Percentiles rank a stretch among this genome's conserved stretches.
These are phyloP conservation scores for Chascanopsetta lugubris DNA, from an alignment of 2,113 vertebrate species.

Conservation along the genomic window DNA sequence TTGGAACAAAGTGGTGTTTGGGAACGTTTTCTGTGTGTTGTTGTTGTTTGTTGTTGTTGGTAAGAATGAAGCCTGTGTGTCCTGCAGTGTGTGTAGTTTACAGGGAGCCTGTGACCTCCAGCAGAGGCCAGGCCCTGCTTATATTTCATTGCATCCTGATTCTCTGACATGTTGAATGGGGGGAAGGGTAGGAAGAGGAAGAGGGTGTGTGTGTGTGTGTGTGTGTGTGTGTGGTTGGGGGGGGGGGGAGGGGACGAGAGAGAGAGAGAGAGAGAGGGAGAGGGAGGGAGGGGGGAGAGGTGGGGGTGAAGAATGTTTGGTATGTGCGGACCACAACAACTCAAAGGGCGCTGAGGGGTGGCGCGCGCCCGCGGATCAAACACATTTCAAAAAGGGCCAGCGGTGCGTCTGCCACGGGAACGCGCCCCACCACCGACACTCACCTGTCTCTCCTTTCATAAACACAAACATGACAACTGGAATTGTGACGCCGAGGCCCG, in stretches of 20 bases:
- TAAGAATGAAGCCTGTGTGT: constrained; percentile 4
- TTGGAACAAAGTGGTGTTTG: not conserved
- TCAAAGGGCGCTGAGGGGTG: constrained; percentile 45
- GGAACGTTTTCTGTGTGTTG: not conserved
- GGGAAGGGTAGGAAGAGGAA: constrained; percentile 79
- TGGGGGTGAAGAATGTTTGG: constrained; percentile 84
- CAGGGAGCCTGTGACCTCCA: constrained; percentile 64
- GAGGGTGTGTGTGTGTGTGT: constrained; percentile 65
- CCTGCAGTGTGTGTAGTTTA: constrained; percentile 25
- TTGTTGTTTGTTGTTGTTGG: not conserved
- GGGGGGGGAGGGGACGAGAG: constrained; percentile 59
- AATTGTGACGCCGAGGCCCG: too few relatives aligned
- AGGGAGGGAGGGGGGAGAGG: constrained; percentile 73
- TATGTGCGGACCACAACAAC: constrained; percentile 78
- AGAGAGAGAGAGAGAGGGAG: constrained; percentile 61
- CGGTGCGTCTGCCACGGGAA: too few relatives aligned
- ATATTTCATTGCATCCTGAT: constrained; percentile 77
- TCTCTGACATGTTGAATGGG: constrained; percentile 74
- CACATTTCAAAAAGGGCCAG: too few relatives aligned
- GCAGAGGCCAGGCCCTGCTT: constrained; percentile 60
- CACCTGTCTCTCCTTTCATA: too few relatives aligned
- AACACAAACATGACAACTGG: too few relatives aligned
- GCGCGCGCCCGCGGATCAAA: constrained; percentile 3
- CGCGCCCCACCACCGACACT: too few relatives aligned
- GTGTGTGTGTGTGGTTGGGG: constrained; percentile 63